Conservation (phyloP, 1,140 invertebrate genomes). For the Ostrea denselamellosa region DNA sequence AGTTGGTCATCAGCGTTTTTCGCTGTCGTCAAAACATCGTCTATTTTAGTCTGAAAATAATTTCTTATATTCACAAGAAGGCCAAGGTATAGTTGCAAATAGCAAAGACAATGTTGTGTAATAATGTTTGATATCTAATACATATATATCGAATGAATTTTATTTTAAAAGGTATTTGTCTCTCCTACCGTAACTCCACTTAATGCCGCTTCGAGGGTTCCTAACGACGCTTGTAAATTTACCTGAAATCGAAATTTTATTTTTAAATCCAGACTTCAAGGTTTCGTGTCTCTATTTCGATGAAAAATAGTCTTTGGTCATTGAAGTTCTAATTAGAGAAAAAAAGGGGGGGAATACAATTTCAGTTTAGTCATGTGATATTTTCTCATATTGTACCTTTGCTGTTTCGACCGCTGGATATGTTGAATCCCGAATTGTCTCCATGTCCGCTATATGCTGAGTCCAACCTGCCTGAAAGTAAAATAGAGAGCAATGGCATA, state of each 20-base stretch:
- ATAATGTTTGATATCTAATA: too few species aligned
- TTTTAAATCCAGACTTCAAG: too few species aligned
- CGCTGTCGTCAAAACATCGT: constrained; percentile 44
- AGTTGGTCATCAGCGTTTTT: constrained; percentile 46
- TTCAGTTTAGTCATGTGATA: not conserved
- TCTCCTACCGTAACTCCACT: constrained; percentile 46
- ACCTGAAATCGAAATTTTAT: constrained; percentile 1
- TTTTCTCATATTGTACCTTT: constrained; percentile 40
- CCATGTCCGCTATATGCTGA: constrained; percentile 45
- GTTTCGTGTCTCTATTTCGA: too few species aligned
- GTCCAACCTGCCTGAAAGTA: constrained; percentile 47
- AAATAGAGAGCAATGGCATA: not conserved
- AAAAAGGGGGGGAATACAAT: not conserved
- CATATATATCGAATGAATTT: too few species aligned
- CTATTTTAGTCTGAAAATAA: constrained; percentile 43
- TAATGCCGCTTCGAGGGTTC: constrained; percentile 40
- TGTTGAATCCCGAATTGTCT: constrained; percentile 46
- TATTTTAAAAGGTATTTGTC: not conserved
- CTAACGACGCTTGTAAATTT: constrained; percentile 36
- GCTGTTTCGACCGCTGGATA: constrained; percentile 49
- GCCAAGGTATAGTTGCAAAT: too few species aligned
- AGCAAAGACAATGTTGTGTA: too few species aligned
- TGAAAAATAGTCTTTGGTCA: too few species aligned
- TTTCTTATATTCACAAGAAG: not conserved
- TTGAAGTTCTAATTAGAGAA: too few species aligned